phyloP scores from a whole-genome alignment of 2,797 vertebrate genomes.

The Sebastes wilsoni region DNA sequence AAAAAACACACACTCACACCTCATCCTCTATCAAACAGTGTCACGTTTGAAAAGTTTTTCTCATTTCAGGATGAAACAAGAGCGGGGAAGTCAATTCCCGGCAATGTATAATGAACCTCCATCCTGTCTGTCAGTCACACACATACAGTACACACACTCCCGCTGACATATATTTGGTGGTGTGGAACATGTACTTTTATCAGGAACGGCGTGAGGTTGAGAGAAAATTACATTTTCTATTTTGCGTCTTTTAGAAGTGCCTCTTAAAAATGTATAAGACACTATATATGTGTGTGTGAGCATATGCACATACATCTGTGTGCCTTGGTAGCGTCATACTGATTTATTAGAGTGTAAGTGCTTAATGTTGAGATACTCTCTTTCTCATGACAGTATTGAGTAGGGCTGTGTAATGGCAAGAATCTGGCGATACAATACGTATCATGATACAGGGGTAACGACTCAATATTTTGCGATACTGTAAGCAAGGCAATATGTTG shows the following conservation, averaged over 20 bases:
- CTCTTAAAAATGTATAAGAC: slow-evolving; percentile 51
- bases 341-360: slow-evolving; percentile 17
- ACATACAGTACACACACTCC: slow-evolving; percentile 2
- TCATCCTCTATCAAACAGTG: slow-evolving; percentile 60
- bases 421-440: too few relatives aligned
- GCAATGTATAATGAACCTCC: slow-evolving; percentile 70
- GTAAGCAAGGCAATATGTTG: too few relatives aligned
- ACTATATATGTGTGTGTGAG: not conserved
- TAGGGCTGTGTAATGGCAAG: too few relatives aligned
- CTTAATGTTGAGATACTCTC: slow-evolving; percentile 15
- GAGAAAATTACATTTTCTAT: slow-evolving; percentile 65
- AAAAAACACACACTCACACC: not conserved
- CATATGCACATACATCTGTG: slow-evolving; percentile 11
- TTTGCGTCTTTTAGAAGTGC: slow-evolving; percentile 45
- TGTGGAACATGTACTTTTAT: slow-evolving; percentile 73
- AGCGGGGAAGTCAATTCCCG: slow-evolving; percentile 67
- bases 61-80: slow-evolving; percentile 75
- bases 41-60: slow-evolving; percentile 77
- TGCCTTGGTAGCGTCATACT: not conserved
- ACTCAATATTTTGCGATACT: too few relatives aligned
- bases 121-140: slow-evolving; percentile 47
- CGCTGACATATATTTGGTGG: slow-evolving; percentile 47
- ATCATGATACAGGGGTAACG: too few relatives aligned
- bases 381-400: slow-evolving; percentile 8
- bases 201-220: slow-evolving; percentile 29